These are phyloP conservation scores for Drosophila nr. perissopoda DNA, from an alignment of 2,888 invertebrate genomes.

Conservation along the genomic window DNA sequence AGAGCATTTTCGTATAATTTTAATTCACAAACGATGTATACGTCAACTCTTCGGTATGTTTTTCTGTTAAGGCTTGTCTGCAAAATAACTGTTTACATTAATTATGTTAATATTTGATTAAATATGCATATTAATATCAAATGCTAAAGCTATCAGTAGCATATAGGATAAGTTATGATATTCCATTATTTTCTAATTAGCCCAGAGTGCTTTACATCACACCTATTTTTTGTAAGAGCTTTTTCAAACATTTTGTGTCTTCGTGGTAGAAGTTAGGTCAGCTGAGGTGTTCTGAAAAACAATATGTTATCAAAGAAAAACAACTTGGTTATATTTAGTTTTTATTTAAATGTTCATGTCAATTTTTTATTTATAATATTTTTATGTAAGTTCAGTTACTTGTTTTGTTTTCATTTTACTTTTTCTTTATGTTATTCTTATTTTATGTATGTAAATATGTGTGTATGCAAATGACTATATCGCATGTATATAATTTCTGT, in stretches of 20 bases:
- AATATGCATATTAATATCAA: neutral
- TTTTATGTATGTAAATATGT: slow-evolving; percentile 59
- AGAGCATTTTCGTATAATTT: neutral
- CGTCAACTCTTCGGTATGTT: neutral
- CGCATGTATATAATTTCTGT: slow-evolving; percentile 35
- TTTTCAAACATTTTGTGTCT: neutral
- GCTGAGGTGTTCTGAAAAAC: slow-evolving; percentile 5
- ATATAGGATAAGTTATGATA: neutral
- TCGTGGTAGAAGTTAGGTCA: neutral
- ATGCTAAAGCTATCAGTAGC: neutral
- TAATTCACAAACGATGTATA: slow-evolving; percentile 18
- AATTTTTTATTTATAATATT: slow-evolving; percentile 71
- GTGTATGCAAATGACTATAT: slow-evolving; percentile 62
- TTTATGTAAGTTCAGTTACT: slow-evolving; percentile 73
- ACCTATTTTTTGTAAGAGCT: slow-evolving; percentile 8
- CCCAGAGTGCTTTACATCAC: slow-evolving; percentile 23
- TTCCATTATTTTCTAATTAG: slow-evolving; percentile 54
- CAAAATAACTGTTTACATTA: neutral
- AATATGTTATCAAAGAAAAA: slow-evolving; percentile 25
- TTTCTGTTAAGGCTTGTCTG: neutral
- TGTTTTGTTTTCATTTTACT: slow-evolving; percentile 21
- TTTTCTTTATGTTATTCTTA: slow-evolving; percentile 48
- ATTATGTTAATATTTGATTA: neutral
- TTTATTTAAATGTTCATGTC: slow-evolving; percentile 63
- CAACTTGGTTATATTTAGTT: slow-evolving; percentile 38